Percentiles rank a stretch among this genome's conserved stretches.
phyloP scores from a whole-genome alignment of 2,888 invertebrate genomes.

The Plebejus anna region DNA sequence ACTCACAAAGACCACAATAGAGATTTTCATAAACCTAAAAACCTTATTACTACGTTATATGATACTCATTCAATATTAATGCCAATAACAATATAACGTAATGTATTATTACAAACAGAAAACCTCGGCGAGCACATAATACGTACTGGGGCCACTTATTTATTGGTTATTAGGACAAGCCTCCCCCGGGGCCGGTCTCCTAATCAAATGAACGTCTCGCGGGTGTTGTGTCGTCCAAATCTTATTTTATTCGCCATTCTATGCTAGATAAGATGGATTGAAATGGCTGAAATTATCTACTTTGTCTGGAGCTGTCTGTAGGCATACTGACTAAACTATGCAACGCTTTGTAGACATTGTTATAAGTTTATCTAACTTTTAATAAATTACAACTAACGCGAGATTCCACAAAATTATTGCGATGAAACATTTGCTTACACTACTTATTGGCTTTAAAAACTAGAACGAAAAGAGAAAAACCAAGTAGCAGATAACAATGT shows the following conservation, averaged over 20 bases:
- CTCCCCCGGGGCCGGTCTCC: not conserved
- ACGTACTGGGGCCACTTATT: not conserved
- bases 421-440: not conserved
- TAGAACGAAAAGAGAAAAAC: not conserved
- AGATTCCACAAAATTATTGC: not conserved
- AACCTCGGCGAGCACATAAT: not conserved
- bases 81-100: not conserved
- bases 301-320: not conserved
- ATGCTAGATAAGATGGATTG: not conserved
- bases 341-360: too few relatives aligned
- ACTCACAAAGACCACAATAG: not conserved
- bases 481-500: not conserved
- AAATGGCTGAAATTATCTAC: not conserved
- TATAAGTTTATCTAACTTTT: too few relatives aligned
- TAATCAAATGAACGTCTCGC: slow-evolving; percentile 12
- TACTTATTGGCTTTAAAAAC: not conserved
- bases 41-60: not conserved
- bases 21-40: not conserved
- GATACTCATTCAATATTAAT: not conserved
- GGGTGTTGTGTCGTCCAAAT: slow-evolving; percentile 8
- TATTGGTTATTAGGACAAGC: slow-evolving; percentile 3
- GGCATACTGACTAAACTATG: not conserved
- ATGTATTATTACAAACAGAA: not conserved
- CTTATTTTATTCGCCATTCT: slow-evolving; percentile 8
- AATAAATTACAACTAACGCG: not conserved